These are phyloP conservation scores for Lampris incognitus DNA, from an alignment of 2,113 vertebrate species.

Conservation along the genomic window DNA sequence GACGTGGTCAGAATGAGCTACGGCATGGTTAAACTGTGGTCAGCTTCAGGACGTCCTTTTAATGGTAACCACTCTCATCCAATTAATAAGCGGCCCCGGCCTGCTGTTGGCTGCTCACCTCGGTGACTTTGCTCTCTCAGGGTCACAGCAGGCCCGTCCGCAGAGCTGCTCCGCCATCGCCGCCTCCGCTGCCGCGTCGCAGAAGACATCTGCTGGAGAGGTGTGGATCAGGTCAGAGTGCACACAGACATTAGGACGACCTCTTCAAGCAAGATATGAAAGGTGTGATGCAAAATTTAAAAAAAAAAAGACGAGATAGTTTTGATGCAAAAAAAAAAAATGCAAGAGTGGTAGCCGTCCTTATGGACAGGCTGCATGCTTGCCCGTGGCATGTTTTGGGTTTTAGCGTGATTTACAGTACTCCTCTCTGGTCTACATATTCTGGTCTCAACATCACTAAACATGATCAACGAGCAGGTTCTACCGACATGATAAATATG, in stretches of 20 bases:
- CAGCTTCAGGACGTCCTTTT: slow-evolving; percentile 57
- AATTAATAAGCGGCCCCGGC: slow-evolving; percentile 49
- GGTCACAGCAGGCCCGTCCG: neutral
- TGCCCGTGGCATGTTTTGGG: no score
- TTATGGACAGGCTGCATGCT: no score
- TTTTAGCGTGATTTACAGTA: no score
- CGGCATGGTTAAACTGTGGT: slow-evolving; percentile 53
- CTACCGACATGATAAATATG: no score
- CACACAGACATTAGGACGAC: neutral
- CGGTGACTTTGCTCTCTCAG: neutral
- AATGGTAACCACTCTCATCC: slow-evolving; percentile 43
- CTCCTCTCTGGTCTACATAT: no score
- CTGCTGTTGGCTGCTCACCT: neutral
- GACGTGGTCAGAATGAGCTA: slow-evolving; percentile 59
- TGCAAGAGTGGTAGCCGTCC: no score
- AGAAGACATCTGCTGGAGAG: neutral
- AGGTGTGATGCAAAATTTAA: no score
- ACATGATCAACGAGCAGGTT: neutral
- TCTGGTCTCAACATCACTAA: neutral
- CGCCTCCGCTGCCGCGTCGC: neutral
- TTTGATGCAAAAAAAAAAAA: no score
- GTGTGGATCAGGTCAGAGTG: neutral
- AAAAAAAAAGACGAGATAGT: no score
- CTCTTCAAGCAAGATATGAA: neutral
- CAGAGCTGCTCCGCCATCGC: neutral